Conservation (phyloP, 2,797 vertebrate species). For the Mionectes olivaceus region DNA sequence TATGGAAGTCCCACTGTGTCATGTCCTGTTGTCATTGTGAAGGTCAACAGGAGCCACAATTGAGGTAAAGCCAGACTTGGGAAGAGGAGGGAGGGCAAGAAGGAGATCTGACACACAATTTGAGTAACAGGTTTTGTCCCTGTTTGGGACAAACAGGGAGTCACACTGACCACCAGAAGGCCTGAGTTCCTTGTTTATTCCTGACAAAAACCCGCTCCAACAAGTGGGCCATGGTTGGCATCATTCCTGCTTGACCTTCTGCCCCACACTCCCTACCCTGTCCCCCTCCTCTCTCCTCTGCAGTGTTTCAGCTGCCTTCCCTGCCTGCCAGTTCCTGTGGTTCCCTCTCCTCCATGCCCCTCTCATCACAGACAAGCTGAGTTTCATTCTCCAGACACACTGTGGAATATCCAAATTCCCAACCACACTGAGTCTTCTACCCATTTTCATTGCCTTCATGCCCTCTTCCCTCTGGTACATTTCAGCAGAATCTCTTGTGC, state of each 20-base stretch:
- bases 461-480: neutral
- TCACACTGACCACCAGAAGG: accelerated
- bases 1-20: neutral
- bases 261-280: neutral
- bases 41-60: neutral
- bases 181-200: neutral
- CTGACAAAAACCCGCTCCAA: neutral
- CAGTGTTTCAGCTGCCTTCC: neutral
- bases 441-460: neutral
- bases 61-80: neutral
- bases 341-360: neutral
- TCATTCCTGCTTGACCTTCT: neutral
- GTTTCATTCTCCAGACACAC: neutral
- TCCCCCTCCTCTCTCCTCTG: neutral
- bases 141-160: neutral
- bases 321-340: neutral
- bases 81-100: neutral
- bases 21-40: neutral
- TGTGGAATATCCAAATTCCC: neutral
- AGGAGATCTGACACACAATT: accelerated
- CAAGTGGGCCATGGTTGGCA: neutral
- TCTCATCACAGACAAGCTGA: neutral
- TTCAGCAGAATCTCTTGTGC: neutral
- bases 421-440: accelerated
- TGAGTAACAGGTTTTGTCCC: neutral